Percentiles rank a stretch among this genome's conserved stretches.
phyloP scores from a whole-genome alignment of 2,797 vertebrate species.

The Galago senegalensis region DNA sequence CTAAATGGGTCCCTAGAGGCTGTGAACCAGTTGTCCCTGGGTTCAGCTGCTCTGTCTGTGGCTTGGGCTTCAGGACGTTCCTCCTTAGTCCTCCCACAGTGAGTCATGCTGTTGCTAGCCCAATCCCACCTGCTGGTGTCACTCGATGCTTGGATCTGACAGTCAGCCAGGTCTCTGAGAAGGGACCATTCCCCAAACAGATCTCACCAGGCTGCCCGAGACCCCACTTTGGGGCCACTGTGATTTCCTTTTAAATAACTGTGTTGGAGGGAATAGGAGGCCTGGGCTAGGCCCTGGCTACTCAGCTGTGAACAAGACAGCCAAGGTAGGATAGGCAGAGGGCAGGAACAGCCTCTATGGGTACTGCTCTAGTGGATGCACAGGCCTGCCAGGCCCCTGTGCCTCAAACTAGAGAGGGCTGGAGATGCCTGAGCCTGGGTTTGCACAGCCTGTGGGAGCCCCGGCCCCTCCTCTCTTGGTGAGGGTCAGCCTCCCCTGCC shows the following conservation, averaged over 20 bases:
- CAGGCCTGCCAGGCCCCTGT: background rate
- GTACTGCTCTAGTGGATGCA: too few species aligned
- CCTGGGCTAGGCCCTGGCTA: background rate
- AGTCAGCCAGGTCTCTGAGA: background rate
- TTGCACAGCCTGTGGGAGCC: background rate
- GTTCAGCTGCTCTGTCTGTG: background rate
- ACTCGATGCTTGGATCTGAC: background rate
- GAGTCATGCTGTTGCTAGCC: background rate
- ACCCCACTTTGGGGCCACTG: accelerated
- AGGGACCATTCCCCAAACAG: background rate
- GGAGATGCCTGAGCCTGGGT: background rate
- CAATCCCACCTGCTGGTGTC: background rate
- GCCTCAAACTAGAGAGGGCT: background rate
- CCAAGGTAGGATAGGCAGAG: background rate
- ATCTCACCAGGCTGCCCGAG: background rate
- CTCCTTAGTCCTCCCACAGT: background rate
- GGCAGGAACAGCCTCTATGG: accelerated
- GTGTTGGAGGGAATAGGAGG: background rate
- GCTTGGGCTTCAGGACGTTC: background rate
- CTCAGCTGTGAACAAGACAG: background rate
- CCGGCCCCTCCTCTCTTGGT: accelerated
- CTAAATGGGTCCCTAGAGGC: too few species aligned
- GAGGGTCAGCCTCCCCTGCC: background rate
- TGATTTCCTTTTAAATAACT: background rate
- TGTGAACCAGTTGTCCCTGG: background rate